Conservation (phyloP, 2,797 vertebrate species). For the Anguilla megastoma region DNA sequence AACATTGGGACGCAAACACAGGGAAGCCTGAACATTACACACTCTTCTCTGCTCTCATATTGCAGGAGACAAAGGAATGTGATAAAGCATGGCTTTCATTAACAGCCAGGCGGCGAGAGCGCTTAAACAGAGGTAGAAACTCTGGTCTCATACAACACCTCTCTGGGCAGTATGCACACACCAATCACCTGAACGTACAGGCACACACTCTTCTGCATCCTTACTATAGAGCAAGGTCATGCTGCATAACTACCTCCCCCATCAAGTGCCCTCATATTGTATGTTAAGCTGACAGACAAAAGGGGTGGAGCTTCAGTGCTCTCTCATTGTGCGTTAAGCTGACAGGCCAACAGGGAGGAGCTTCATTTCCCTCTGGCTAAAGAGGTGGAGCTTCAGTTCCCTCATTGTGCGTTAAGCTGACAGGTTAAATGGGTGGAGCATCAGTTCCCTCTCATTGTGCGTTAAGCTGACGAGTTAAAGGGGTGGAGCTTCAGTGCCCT, state of each 20-base stretch:
- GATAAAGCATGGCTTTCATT: background rate
- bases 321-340: background rate
- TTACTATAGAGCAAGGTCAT: background rate
- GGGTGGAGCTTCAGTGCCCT: slow-evolving; percentile 15
- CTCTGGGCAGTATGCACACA: background rate
- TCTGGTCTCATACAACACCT: too few species aligned
- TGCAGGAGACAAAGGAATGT: background rate
- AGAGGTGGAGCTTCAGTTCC: background rate
- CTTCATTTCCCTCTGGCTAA: background rate
- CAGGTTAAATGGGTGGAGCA: background rate
- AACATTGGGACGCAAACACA: background rate
- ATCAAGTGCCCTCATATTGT: background rate
- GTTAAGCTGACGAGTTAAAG: slow-evolving; percentile 57
- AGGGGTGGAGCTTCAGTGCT: background rate
- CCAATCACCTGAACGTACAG: background rate
- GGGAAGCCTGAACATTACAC: background rate
- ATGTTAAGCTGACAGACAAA: too few species aligned
- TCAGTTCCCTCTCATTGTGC: slow-evolving; percentile 60
- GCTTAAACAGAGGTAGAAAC: too few species aligned
- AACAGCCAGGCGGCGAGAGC: too few species aligned
- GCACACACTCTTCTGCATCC: background rate
- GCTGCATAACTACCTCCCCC: background rate
- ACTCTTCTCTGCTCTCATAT: background rate
- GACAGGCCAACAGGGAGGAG: slow-evolving; percentile 34
- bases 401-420: too few species aligned